These are phyloP conservation scores for Potorous gilbertii DNA, from an alignment of 2,797 vertebrate genomes.

Conservation along the genomic window DNA sequence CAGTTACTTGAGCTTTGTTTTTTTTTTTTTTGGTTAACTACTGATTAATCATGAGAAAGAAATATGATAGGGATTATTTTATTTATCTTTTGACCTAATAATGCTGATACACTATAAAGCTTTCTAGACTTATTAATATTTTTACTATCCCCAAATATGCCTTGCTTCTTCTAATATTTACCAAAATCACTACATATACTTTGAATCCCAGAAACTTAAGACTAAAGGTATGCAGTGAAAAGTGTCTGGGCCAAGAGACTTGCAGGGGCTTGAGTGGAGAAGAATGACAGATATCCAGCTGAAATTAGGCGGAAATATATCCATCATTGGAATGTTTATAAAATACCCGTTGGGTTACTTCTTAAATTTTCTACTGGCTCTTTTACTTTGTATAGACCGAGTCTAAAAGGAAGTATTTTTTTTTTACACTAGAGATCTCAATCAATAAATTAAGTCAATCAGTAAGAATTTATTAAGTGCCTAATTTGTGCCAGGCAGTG, in stretches of 20 bases:
- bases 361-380: conserved; percentile 39
- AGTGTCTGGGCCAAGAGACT: background rate
- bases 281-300: background rate
- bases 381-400: conserved; percentile 26
- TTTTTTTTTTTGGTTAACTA: background rate
- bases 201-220: background rate
- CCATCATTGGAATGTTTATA: background rate
- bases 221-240: background rate
- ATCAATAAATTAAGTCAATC: background rate
- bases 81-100: background rate
- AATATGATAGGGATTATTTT: background rate
- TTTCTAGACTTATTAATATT: background rate
- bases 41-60: background rate
- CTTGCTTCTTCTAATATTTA: conserved; percentile 13
- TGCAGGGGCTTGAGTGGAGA: background rate
- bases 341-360: conserved; percentile 19
- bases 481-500: background rate
- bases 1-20: background rate
- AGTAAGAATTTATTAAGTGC: background rate
- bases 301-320: conserved; percentile 25
- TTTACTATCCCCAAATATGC: conserved; percentile 11
- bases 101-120: background rate
- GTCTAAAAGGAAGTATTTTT: conserved; percentile 13
- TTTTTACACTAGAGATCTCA: background rate
- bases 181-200: conserved; percentile 25